phyloP scores from a whole-genome alignment of 2,113 vertebrate genomes.

The Myiagra hebetior region DNA sequence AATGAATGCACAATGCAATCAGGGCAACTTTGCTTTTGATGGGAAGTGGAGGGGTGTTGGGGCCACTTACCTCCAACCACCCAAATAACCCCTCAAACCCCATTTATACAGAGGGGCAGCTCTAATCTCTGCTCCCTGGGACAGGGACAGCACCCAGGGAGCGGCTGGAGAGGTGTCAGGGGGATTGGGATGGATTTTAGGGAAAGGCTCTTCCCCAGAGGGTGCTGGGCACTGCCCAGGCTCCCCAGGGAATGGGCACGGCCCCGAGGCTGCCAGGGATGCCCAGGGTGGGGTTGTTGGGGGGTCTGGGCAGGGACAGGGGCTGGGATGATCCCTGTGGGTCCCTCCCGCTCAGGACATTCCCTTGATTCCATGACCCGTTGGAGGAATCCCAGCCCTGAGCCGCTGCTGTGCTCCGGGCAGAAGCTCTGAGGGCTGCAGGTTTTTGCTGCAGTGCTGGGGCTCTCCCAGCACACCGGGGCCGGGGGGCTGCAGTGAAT shows the following conservation, averaged over 20 bases:
- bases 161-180: fast-evolving
- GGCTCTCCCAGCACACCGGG: not conserved
- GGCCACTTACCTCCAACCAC: too few relatives aligned
- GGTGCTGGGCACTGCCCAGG: not conserved
- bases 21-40: not conserved
- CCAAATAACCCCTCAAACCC: too few relatives aligned
- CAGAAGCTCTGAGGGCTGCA: not conserved
- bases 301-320: not conserved
- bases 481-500: too few relatives aligned
- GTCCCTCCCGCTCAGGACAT: not conserved
- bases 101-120: not conserved
- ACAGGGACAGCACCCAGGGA: not conserved
- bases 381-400: not conserved
- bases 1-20: fast-evolving
- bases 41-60: too few relatives aligned
- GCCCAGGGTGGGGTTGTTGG: not conserved
- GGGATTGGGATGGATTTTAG: too few relatives aligned
- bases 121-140: not conserved
- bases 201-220: not conserved
- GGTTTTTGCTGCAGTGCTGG: not conserved
- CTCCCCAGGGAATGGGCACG: not conserved
- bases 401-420: not conserved
- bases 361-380: fast-evolving
- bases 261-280: not conserved
- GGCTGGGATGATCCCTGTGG: fast-evolving